A percentile compares a stretch with the other conserved stretches of the same genome.
phyloP scores from a whole-genome alignment of 2,113 vertebrate species.

The Muntiacus muntjak region DNA sequence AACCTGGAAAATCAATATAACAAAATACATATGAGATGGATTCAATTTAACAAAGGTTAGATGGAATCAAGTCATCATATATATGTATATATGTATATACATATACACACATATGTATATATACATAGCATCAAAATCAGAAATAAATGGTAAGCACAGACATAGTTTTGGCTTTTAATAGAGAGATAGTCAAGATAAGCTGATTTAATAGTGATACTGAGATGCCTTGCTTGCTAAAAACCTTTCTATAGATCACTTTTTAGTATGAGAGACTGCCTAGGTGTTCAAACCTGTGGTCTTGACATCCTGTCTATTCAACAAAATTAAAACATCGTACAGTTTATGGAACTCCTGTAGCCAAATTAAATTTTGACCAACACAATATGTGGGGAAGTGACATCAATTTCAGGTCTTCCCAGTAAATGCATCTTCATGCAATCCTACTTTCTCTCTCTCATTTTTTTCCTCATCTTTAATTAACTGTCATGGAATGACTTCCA shows the following conservation, averaged over 20 bases:
- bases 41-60: not conserved
- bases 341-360: not conserved
- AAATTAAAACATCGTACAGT: not conserved
- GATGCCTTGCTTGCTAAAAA: not conserved
- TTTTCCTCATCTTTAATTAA: not conserved
- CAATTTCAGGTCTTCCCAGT: not conserved
- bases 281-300: not conserved
- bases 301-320: not conserved
- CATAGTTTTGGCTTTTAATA: not conserved
- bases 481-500: not conserved
- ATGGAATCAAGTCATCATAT: not conserved
- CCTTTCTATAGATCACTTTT: not conserved
- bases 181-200: not conserved
- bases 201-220: not conserved
- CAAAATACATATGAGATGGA: conserved; percentile 13
- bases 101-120: not conserved
- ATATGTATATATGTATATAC: not conserved
- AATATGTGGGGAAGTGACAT: not conserved
- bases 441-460: not conserved
- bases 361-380: conserved; percentile 17
- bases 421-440: not conserved
- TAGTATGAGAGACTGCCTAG: not conserved
- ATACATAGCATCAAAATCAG: conserved; percentile 8
- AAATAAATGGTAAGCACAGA: not conserved
- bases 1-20: conserved; percentile 24